Conservation (phyloP, 2,888 invertebrate species). For the Cordilura impudica region DNA sequence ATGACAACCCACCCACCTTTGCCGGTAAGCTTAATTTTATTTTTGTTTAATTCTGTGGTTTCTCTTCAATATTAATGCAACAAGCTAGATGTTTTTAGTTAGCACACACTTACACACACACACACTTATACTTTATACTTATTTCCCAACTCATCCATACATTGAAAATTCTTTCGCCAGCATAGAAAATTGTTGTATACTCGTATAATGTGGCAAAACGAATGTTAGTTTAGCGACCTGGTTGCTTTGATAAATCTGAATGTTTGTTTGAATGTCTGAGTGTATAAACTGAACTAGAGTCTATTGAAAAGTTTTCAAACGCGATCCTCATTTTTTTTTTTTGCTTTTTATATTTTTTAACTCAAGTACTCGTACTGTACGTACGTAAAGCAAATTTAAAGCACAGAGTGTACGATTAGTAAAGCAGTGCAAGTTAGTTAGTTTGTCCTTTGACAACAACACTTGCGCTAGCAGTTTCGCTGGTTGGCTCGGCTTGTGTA, state of each 20-base stretch:
- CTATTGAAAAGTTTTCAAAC: slow-evolving; percentile 22
- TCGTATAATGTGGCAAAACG: not conserved
- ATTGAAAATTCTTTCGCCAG: not conserved
- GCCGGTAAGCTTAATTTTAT: not conserved
- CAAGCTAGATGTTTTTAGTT: slow-evolving; percentile 38
- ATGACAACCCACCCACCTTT: not conserved
- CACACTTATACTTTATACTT: not conserved
- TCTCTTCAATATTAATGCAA: slow-evolving; percentile 45
- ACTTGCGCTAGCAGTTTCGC: not conserved
- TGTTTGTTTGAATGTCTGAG: not conserved
- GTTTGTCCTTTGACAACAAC: not conserved
- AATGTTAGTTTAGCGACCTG: slow-evolving; percentile 16
- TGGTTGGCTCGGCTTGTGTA: not conserved
- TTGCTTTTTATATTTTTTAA: not conserved
- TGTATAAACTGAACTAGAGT: not conserved
- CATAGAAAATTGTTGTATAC: no score
- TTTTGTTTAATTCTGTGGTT: slow-evolving; percentile 15
- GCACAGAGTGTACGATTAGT: not conserved
- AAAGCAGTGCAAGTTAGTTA: not conserved
- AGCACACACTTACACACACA: not conserved
- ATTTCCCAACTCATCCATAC: not conserved
- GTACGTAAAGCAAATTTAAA: not conserved
- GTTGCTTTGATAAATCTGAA: slow-evolving; percentile 6
- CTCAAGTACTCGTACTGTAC: not conserved
- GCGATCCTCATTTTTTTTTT: not conserved